phyloP scores from a whole-genome alignment of 1,140 invertebrate genomes.

The Danaus melanippus region DNA sequence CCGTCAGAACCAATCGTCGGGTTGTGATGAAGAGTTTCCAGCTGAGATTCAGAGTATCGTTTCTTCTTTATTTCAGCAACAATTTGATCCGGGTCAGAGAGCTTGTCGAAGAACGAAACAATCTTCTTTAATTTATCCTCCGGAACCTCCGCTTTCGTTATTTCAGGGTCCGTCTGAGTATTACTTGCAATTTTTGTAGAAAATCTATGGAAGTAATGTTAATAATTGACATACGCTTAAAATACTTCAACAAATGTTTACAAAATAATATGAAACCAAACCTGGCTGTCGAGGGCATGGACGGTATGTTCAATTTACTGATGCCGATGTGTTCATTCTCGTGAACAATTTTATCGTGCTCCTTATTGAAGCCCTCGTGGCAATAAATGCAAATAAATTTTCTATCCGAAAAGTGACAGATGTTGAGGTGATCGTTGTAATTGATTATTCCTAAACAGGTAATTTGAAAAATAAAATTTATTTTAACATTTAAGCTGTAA shows the following conservation, averaged over 20 bases:
- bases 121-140: conserved; percentile 61
- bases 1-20: conserved; percentile 21
- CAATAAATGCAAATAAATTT: conserved; percentile 54
- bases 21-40: conserved; percentile 15
- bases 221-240: neutral
- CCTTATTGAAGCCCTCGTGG: conserved; percentile 49
- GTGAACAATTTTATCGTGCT: conserved; percentile 40
- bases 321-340: conserved; percentile 61
- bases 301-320: conserved; percentile 25
- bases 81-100: conserved; percentile 39
- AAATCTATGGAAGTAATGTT: conserved; percentile 7
- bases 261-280: conserved; percentile 1
- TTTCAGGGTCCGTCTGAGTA: conserved; percentile 51
- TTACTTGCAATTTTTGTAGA: conserved; percentile 32
- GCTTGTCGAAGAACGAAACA: conserved; percentile 58
- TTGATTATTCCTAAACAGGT: conserved; percentile 54
- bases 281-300: conserved; percentile 18
- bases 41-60: conserved; percentile 30
- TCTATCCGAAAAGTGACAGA: conserved; percentile 51
- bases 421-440: conserved; percentile 60
- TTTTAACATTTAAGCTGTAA: no score
- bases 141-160: conserved; percentile 31
- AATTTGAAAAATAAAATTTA: no score
- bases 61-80: conserved; percentile 39
- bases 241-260: neutral